Evolutionary conservation across 2,888 invertebrate genomes (phyloP), one percentile per base, ranked within the genome.

Genomic region (Microplitis deprimator): DNA sequence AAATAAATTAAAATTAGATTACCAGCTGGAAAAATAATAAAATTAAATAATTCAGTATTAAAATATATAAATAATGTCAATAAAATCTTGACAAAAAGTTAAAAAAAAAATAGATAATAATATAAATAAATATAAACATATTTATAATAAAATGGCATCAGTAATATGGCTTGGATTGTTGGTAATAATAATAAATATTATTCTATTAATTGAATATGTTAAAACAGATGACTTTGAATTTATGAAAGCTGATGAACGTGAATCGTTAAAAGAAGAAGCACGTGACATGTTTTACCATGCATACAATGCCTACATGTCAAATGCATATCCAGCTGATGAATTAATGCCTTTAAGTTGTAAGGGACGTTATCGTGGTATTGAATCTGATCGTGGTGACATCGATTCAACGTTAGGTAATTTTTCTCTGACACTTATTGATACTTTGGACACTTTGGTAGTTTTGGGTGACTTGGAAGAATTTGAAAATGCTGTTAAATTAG

Each of bases 301-400:
- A 4, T 98, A 98, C 88, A 92, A 95, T 87, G 96, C 97, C 1
- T 98, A 98, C 86, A 98, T 98, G 97, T 91, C 96, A 85, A 95
- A 98, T 92, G 99, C 99, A 13, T 99, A 96, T 91, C 99, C 99
- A 73, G 98, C 98, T 17, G 99, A 99, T 91, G 99, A 99, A 91
- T 91, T 99, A 82, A 98, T 98, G 98, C 99, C 99, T 0, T 91
- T 99, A 60, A 96, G 96, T 86, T 99, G 99, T 90, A 94, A 95
- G 87, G 99, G 98, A 40, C 92, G 99, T 74, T 97, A 95, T 90
- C 92, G 97, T 84, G 98, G 97, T 5, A 92, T 96, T 6, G 96
- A 97, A 72, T 95, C 97, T 4, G 95, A 95, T 82, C 92, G 99
- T 70, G 99, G 99, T 3, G 98, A 99, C 88, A 96, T 99, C 90